Base-by-base conservation (phyloP, 35 echinoderm and acorn worm genomes). In the Antedon bifida region DNA sequence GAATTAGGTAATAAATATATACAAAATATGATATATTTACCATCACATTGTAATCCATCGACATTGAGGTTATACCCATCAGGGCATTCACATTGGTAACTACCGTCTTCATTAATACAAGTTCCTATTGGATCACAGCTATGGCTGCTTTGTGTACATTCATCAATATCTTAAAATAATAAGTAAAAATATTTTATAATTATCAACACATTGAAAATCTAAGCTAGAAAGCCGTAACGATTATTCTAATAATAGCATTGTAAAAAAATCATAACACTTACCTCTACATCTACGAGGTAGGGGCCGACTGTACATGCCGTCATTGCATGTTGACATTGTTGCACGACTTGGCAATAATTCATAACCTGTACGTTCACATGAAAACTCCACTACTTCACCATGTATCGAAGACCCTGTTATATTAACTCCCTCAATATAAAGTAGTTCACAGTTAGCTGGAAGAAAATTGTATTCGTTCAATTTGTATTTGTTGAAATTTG, bases 111-210 rank as follows among this genome's bases (percentile, higher is more conserved):
- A 42, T 87, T 77, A 33, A 81, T 79, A 75, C 86, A 87, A 34
- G 30, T 23, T n/a, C 78, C 86, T 21, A 73, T 44, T 30, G 31
- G 21, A 42, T 73, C 81, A 36, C 77, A 81, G 44, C 34, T 75
- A 26, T 64, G 9, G 0, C 42, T 82, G 31, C 46, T 75, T 30
- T 73, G 55, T 0, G 29, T 3, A 34, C 86, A 87, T 44, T 87
- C 86, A 82, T 87, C 73, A 51, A 87, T 87, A 73, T 87, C 86
- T 87, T 44, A 17, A 45, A 29, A 35, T 13, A 31, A 42, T 42
- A 42, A 42, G 38, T 42, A 42, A n/a, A 14, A 42, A 42, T 14
- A 42, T 42, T 42, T 42, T 4, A 42, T 42, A 42, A 7, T 42
- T 42, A 42, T 42, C 38, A 42, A 42, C 38, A 42, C 38, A 42